Conservation (phyloP, 2,888 invertebrate genomes). For the Metalampra italica region DNA sequence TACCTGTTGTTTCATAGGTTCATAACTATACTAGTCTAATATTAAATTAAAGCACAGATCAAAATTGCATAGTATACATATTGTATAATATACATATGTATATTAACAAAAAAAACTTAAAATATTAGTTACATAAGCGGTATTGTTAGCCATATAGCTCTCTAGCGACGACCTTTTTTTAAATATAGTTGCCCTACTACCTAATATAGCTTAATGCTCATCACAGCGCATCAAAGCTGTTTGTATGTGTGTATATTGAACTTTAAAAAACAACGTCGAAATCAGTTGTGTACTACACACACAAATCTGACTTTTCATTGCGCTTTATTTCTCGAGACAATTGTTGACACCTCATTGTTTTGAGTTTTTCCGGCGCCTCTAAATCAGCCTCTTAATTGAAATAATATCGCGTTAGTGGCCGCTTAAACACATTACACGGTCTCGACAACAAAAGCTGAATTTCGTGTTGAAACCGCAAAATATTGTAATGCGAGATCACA, state of each 20-base stretch:
- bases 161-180: no score
- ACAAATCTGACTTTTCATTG: conserved; percentile 62
- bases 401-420: conserved; percentile 68
- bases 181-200: no score
- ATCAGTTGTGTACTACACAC: conserved; percentile 29
- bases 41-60: no score
- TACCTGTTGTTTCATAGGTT: no score
- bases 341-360: conserved; percentile 69
- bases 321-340: conserved; percentile 58
- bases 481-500: conserved; percentile 55
- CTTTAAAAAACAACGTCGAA: conserved; percentile 20
- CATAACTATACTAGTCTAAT: no score
- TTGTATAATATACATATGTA: no score
- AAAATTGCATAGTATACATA: no score
- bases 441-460: conserved; percentile 67
- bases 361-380: conserved; percentile 63
- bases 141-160: no score
- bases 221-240: not conserved
- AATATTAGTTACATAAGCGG: no score
- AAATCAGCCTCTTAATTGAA: conserved; percentile 71
- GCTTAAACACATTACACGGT: conserved; percentile 61
- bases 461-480: conserved; percentile 66
- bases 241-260: not conserved
- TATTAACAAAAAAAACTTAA: no score
- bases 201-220: conserved; percentile 29